These are phyloP conservation scores for Chaenocephalus aceratus DNA, from an alignment of 2,113 vertebrate genomes.

Conservation along the genomic window DNA sequence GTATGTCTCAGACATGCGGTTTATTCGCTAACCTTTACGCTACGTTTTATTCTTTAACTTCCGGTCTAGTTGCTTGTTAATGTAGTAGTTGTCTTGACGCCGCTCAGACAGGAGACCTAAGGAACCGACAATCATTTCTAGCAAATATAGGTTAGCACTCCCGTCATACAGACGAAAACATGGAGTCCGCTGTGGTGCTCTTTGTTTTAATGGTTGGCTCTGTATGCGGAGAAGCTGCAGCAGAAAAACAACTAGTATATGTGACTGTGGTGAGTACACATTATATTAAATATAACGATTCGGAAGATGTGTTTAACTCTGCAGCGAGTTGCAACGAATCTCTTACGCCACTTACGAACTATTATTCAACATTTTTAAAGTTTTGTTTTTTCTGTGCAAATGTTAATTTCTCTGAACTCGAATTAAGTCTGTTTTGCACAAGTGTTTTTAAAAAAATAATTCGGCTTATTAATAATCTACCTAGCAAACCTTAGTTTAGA, in stretches of 20 bases:
- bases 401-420: fast-evolving
- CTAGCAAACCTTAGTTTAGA: not conserved
- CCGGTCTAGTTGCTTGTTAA: not conserved
- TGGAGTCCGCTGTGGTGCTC: conserved; percentile 22
- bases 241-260: conserved; percentile 49
- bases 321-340: too few relatives aligned
- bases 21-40: not conserved
- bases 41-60: not conserved
- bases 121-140: not conserved
- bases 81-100: not conserved
- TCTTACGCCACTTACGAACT: not conserved
- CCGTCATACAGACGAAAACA: not conserved
- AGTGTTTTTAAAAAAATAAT: not conserved
- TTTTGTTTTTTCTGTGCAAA: not conserved
- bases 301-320: not conserved
- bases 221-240: conserved; percentile 25
- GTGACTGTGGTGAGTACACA: conserved; percentile 75
- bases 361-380: not conserved
- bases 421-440: fast-evolving
- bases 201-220: conserved; percentile 14
- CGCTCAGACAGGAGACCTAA: too few relatives aligned
- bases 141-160: not conserved
- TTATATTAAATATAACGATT: not conserved
- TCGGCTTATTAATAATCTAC: not conserved
- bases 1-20: too few relatives aligned